Evolutionary conservation across 1,140 invertebrate genomes (phyloP), one percentile per base, ranked within the genome.

Genomic region (Drosophila sulfurigaster): DNA sequence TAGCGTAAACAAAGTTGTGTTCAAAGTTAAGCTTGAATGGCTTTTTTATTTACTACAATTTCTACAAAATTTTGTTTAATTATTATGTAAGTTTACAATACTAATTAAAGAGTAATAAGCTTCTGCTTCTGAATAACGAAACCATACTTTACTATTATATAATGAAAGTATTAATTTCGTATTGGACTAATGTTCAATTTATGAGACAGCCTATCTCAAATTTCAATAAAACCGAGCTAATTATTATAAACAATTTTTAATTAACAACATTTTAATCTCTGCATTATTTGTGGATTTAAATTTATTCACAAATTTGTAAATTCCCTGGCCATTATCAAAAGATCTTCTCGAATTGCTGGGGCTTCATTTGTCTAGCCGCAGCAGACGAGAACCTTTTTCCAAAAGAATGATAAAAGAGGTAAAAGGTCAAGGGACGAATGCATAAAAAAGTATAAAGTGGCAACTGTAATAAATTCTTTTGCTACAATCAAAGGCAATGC

Each of bases 401-500:
- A 28, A 49, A 49, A 49, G 11, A 15, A 5, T 20, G 15, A n/a
- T 62, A 25, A 63, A 48, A 57, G n/a, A 43, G 10, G 51, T 60
- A 10, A 69, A 48, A 38, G 72, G 65, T 69, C 66, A 70, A 60
- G 48, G 46, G 15, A n/a, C 16, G 43, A 6, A 48, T 52, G 48
- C 10, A 59, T 10, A 38, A 73, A 45, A 51, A 43, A 59, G 54
- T 46, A 45, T 16, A 43, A 56, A 63, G 46, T 41, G 54, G 20
- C 58, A 51, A 60, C 35, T 51, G 46, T 45, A 45, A 15, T 48
- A 54, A 69, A 45, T 32, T 45, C 49, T 48, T 35, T 15, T 25
- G 20, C 64, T 28, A 13, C 64, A 69, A 69, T 62, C 71, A 74
- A 74, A 69, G 49, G 41, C 41, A 43, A 62, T 70, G 5, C 66